Evolutionary conservation across 2,113 vertebrate species (phyloP), one percentile per base, ranked within the genome.

Genomic region (Syngnathus scovelli): DNA sequence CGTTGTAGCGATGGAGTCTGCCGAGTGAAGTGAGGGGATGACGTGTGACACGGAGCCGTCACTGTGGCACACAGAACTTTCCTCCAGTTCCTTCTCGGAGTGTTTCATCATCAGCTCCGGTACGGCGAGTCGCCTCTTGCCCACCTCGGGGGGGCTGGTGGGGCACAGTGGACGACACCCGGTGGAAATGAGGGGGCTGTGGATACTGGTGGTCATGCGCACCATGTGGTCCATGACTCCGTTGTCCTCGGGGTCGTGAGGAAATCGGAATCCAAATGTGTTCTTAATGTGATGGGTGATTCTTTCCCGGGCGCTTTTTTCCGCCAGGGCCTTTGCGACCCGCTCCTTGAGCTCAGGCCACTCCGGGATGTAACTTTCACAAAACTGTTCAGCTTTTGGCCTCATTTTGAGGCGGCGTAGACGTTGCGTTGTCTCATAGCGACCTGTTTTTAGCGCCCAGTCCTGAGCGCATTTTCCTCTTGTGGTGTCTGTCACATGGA

Each of bases 141-240:
- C 95, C 49, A 92, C 65, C 58, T 86, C 88, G 0, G 95, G 94
- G 0, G 93, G 93, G 66, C 81, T 91, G 1, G 89, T 86, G 0
- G 94, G 93, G 76, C 93, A 95, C 18, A 96, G 0, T 0, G 93
- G 93, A 19, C 76, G 91, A 74, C 94, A 96, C 58, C 91, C 93
- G 0, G 91, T 95, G 79, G 78, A 82, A 67, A 96, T 85, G 0
- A 96, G 92, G 0, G 94, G 94, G 76, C 94, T 94, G 83, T 86
- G 88, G 0, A 96, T 64, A 63, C 93, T 85, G 19, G 94, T 96
- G 44, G 93, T 96, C 69, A 94, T 86, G 58, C 90, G 92, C 70
- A 96, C 95, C 87, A 95, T 90, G 84, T 95, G 94, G 82, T 96
- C 94, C 84, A 95, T 55, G 61, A 93, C 93, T 0, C 94, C 94